Conservation (phyloP, 2,113 vertebrate species). For the Daphoenositta chrysoptera region DNA sequence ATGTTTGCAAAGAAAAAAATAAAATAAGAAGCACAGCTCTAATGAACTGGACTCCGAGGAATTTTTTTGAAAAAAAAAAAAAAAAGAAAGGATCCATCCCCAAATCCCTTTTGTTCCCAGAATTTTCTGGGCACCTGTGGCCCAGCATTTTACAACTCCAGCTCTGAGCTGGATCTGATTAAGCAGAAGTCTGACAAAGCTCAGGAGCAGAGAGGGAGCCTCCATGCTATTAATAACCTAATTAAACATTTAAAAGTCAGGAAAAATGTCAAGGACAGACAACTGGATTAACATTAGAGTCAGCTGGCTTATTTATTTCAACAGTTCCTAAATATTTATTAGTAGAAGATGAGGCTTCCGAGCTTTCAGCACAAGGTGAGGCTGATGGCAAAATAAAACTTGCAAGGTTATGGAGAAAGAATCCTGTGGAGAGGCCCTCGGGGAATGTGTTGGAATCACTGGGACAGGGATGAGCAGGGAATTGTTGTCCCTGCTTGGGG, state of each 20-base stretch:
- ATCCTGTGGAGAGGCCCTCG: not conserved
- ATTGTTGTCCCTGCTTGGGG: not conserved
- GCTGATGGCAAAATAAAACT: not conserved
- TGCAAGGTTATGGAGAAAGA: not conserved
- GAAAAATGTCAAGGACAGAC: constrained; percentile 56
- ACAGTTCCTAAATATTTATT: constrained; percentile 58
- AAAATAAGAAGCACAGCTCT: not conserved
- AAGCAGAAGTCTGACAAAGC: constrained; percentile 29
- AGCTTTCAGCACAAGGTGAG: not conserved
- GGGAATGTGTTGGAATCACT: not conserved
- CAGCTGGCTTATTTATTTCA: constrained; percentile 31
- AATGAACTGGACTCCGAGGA: not conserved
- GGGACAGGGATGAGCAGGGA: not conserved
- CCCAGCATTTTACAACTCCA: not conserved
- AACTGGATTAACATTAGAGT: constrained; percentile 1
- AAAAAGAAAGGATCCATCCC: not conserved
- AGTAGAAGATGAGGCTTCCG: constrained; percentile 14
- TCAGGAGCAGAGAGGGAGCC: not conserved
- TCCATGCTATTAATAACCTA: constrained; percentile 55
- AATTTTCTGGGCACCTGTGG: not conserved
- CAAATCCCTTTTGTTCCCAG: not conserved
- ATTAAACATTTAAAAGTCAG: constrained; percentile 55
- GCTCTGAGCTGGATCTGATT: not conserved
- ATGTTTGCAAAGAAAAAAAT: not conserved
- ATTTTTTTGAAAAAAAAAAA: not conserved